These are phyloP conservation scores for Caranx melampygus DNA, from an alignment of 2,113 vertebrate species.

Conservation along the genomic window DNA sequence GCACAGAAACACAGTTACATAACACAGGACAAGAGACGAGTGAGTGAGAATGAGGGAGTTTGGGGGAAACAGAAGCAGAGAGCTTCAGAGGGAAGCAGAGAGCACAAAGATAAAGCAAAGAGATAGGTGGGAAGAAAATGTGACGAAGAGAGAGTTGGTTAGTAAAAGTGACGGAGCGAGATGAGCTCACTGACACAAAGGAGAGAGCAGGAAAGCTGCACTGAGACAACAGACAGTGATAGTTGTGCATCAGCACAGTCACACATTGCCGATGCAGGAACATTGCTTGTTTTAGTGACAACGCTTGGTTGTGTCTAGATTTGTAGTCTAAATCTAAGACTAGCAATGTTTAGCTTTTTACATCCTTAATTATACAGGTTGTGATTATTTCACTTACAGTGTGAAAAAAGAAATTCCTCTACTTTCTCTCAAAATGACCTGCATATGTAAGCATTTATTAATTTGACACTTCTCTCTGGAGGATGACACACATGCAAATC, in stretches of 20 bases:
- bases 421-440: no score
- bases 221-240: neutral
- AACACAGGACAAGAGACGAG: slow-evolving; percentile 40
- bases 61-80: slow-evolving; percentile 19
- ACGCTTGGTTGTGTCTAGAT: no score
- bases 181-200: neutral
- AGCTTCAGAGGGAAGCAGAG: slow-evolving; percentile 12
- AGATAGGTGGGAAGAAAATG: slow-evolving; percentile 19
- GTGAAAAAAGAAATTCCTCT: neutral
- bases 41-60: slow-evolving; percentile 14
- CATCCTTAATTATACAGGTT: neutral
- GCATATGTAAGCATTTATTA: no score
- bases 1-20: slow-evolving; percentile 50
- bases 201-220: neutral
- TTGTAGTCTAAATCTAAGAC: no score
- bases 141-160: slow-evolving; percentile 1
- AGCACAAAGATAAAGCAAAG: slow-evolving; percentile 8
- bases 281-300: neutral
- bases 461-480: no score
- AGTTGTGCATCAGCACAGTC: neutral
- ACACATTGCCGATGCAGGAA: neutral
- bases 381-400: neutral
- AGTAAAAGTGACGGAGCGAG: neutral
- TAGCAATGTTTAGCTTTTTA: neutral
- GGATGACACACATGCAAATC: no score